Conservation (phyloP, 2,113 vertebrate genomes). For the Cebidichthys violaceus region DNA sequence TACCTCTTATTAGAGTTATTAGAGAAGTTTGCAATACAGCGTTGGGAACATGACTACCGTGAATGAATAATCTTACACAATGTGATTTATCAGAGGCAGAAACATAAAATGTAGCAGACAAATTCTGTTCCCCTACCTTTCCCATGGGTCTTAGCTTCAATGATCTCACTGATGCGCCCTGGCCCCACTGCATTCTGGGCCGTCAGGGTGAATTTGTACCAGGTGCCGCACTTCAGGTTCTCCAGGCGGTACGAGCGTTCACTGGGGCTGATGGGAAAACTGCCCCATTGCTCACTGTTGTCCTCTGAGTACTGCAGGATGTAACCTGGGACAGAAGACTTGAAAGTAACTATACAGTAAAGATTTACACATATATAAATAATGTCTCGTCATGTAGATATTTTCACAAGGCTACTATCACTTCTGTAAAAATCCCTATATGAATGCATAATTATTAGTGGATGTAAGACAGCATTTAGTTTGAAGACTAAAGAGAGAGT, state of each 20-base stretch:
- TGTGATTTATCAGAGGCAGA: not conserved
- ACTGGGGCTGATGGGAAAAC: constrained; percentile 97
- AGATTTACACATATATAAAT: not conserved
- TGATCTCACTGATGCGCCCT: constrained; percentile 98
- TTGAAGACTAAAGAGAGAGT: not conserved
- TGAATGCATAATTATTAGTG: not conserved
- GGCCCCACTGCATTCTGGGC: constrained; percentile 99
- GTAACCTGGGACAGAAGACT: constrained; percentile 85
- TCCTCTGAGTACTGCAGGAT: constrained; percentile 98
- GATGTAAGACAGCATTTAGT: not conserved
- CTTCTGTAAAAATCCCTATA: not conserved
- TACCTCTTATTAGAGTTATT: constrained; percentile 1
- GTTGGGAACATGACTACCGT: not conserved
- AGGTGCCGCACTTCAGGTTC: constrained; percentile 96
- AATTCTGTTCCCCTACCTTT: constrained; percentile 85
- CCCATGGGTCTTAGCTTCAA: constrained; percentile 97
- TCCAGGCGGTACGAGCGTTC: constrained; percentile 96
- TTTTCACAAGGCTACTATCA: not conserved
- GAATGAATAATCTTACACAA: constrained; percentile 5
- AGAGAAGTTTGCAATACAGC: not conserved
- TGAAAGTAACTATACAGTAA: not conserved
- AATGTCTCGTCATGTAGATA: not conserved
- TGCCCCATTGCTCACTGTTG: constrained; percentile 99
- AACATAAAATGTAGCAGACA: not conserved
- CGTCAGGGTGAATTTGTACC: constrained; percentile 99